Percentiles rank a stretch among this genome's conserved stretches.
These are phyloP conservation scores for Thera britannica DNA, from an alignment of 2,888 invertebrate genomes.

Conservation along the genomic window DNA sequence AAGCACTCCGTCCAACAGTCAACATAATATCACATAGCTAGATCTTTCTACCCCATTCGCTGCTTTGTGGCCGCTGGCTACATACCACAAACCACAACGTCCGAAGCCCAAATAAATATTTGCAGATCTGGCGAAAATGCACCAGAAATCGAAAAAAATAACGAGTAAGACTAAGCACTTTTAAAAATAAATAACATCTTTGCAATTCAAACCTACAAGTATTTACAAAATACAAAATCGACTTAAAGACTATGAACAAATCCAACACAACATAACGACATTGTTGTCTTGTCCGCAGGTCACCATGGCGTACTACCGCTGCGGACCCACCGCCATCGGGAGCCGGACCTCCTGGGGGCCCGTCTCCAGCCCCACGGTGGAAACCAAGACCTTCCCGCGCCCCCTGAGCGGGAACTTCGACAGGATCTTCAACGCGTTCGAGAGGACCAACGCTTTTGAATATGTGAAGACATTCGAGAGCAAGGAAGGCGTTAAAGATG, in stretches of 20 bases:
- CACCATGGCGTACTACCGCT: conserved; percentile 77
- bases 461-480: conserved; percentile 43
- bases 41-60: too few relatives aligned
- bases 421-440: conserved; percentile 81
- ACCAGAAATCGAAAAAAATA: not conserved
- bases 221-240: not conserved
- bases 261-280: not conserved
- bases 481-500: conserved; percentile 48
- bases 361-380: conserved; percentile 70
- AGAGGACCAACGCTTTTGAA: conserved; percentile 80
- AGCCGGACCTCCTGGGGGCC: conserved; percentile 86
- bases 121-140: not conserved
- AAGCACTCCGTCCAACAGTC: too few relatives aligned
- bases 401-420: conserved; percentile 80
- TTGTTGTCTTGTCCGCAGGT: conserved; percentile 49
- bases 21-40: too few relatives aligned
- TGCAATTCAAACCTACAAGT: not conserved
- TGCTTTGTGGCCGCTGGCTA: too few relatives aligned
- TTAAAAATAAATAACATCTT: not conserved
- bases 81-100: too few relatives aligned
- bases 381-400: conserved; percentile 68
- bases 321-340: conserved; percentile 77
- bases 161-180: too few relatives aligned
- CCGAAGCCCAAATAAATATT: not conserved
- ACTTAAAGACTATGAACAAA: not conserved